Conservation (phyloP, 2,113 vertebrate species). For the Chitala chitala region DNA sequence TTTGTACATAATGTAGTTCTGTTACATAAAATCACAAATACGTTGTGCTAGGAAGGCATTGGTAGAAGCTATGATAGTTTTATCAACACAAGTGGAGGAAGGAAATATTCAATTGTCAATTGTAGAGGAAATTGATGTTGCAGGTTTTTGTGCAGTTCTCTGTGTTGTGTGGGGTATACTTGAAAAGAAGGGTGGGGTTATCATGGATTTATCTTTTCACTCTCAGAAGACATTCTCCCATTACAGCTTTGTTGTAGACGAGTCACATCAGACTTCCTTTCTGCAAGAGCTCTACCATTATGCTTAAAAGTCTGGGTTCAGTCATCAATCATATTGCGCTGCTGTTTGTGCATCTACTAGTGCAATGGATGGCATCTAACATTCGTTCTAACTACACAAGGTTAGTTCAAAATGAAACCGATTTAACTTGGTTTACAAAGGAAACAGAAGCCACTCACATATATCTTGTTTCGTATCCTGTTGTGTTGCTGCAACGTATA, state of each 20-base stretch:
- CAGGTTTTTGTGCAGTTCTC: too few relatives aligned
- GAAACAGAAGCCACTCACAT: conserved; percentile 17
- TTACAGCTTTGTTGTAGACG: not conserved
- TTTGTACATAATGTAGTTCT: too few relatives aligned
- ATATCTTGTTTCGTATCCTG: conserved; percentile 27
- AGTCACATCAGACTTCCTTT: not conserved
- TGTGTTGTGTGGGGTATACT: too few relatives aligned
- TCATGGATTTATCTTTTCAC: not conserved
- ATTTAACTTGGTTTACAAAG: conserved; percentile 6
- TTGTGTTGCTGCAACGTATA: not conserved
- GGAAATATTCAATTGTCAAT: too few relatives aligned
- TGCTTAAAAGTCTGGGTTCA: not conserved
- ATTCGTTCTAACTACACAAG: not conserved
- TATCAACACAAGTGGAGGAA: too few relatives aligned
- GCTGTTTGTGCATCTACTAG: not conserved
- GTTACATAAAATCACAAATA: too few relatives aligned
- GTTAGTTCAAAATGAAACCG: conserved; percentile 14
- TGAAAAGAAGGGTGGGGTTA: too few relatives aligned
- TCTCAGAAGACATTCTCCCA: not conserved
- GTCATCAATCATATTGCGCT: not conserved
- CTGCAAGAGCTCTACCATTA: not conserved
- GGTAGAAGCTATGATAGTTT: too few relatives aligned
- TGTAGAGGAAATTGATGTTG: too few relatives aligned
- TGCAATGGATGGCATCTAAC: not conserved
- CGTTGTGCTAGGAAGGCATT: too few relatives aligned